Percentiles rank a stretch among this genome's conserved stretches.
Conservation (phyloP, 1,140 invertebrate genomes). For the Tyrophagus putrescentiae region DNA sequence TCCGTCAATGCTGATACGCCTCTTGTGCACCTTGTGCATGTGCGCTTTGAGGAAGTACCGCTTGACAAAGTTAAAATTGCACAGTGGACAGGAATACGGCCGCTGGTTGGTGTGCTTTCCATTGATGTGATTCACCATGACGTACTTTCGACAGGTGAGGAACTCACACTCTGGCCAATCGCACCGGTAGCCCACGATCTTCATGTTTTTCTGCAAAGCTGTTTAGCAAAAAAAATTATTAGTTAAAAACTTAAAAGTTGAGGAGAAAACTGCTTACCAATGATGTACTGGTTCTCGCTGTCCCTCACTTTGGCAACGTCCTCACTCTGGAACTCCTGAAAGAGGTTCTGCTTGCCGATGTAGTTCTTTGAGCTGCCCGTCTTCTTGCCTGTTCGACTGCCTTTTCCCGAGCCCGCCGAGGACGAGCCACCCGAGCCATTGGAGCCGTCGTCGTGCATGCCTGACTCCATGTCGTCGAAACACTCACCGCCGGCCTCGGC, state of each 20-base stretch:
- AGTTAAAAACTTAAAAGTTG: background rate
- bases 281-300: slow-evolving; percentile 10
- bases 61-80: slow-evolving; percentile 14
- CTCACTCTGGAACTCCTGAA: slow-evolving; percentile 11
- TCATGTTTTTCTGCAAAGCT: slow-evolving; percentile 16
- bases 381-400: background rate
- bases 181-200: slow-evolving; percentile 10
- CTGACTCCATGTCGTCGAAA: background rate
- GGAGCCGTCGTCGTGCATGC: background rate
- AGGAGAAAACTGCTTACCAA: background rate
- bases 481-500: background rate
- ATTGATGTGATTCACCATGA: slow-evolving; percentile 14
- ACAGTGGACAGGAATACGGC: slow-evolving; percentile 7
- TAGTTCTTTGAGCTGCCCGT: slow-evolving; percentile 9
- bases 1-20: background rate
- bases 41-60: slow-evolving; percentile 5
- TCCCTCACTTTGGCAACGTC: slow-evolving; percentile 14
- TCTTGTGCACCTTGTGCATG: slow-evolving; percentile 11
- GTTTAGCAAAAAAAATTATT: background rate
- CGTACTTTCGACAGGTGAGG: slow-evolving; percentile 12
- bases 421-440: background rate
- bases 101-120: slow-evolving; percentile 11
- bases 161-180: slow-evolving; percentile 16
- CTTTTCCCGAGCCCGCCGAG: no score
- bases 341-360: slow-evolving; percentile 11